Percentiles rank a stretch among this genome's conserved stretches.
Evolutionary conservation across 2,113 vertebrate genomes (phyloP).

Genomic region (Scytalopus superciliaris): DNA sequence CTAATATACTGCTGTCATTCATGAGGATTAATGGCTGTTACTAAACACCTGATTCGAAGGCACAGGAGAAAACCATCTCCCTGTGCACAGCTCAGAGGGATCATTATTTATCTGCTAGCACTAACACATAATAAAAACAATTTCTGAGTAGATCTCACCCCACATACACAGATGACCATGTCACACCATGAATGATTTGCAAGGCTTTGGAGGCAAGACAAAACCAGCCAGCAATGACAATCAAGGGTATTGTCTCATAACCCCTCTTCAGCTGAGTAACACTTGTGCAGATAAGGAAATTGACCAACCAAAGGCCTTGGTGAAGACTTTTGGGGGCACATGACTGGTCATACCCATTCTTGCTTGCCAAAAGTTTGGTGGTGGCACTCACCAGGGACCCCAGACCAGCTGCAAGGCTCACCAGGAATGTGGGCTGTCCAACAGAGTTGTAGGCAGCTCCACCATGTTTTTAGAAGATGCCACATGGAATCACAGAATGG

Average conservation of each 20-base stretch:
- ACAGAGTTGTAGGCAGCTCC: background rate
- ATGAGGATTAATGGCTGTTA: conserved; percentile 19
- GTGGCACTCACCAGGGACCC: background rate
- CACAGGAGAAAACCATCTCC: background rate
- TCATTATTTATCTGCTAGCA: conserved; percentile 41
- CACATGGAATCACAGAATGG: background rate
- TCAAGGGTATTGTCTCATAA: background rate
- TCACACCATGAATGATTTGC: conserved; percentile 20
- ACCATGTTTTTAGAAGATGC: background rate
- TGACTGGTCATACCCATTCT: background rate
- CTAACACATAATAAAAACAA: conserved; percentile 43
- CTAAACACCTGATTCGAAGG: conserved; percentile 41
- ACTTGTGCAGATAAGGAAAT: background rate
- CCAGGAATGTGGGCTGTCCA: background rate
- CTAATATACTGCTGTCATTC: conserved; percentile 50
- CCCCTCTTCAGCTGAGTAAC: background rate
- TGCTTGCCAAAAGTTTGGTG: background rate
- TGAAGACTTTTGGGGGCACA: background rate
- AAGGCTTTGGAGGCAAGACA: background rate
- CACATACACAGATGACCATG: background rate
- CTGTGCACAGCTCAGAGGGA: background rate
- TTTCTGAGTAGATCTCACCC: conserved; percentile 41
- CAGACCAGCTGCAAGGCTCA: background rate
- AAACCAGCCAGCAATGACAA: conserved; percentile 23
- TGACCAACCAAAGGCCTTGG: background rate